Base-by-base conservation (phyloP, 2,888 invertebrate species). In the Diarsia mendica region DNA sequence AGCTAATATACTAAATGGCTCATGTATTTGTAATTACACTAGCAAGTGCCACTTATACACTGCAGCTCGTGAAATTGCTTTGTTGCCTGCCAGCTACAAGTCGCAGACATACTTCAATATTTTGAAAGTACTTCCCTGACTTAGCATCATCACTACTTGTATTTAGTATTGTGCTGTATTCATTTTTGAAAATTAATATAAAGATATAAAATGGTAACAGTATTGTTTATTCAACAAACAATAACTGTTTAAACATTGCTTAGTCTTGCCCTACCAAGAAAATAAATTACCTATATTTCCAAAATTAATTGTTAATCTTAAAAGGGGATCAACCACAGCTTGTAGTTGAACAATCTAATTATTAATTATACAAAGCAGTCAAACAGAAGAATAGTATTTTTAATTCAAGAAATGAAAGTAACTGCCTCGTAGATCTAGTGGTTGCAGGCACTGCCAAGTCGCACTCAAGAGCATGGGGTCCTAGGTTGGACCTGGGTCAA, bases 11-110 rank as follows among this genome's bases (percentile, higher is more conserved):
- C 18, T 1, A 72, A 51, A 15, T n/a, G 39, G 18, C 39, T 39
- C 15, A 68, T 72, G 28, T 69, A 5, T 20, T 28, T 70, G 18
- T 53, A 18, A 39, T 33, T 58, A 11, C 23, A 71, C 39, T 60
- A 60, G 10, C 33, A 60, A 60, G 60, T 72, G 48, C 33, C 23
- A 49, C 20, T 39, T 20, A 13, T n/a, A n/a, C 11, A n/a, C 15
- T 72, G n/a, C 1, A 2, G 15, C 49, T 5, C n/a, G 15, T 15
- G 39, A 23, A 10, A 67, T 18, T 67, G 44, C 5, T 10, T n/a
- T 15, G 6, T 23, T 44, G 65, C 28, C 64, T 1, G 15, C 9
- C 13, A 33, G 28, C 11, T 68, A 20, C 20, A 67, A 68, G 11
- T 1, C 6, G 1, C 18, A 61, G 20, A 67, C 15, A 44, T 28